Percentiles rank a stretch among this genome's conserved stretches.
Conservation (phyloP, 2,888 invertebrate species). For the Drosophila nigricruria region DNA sequence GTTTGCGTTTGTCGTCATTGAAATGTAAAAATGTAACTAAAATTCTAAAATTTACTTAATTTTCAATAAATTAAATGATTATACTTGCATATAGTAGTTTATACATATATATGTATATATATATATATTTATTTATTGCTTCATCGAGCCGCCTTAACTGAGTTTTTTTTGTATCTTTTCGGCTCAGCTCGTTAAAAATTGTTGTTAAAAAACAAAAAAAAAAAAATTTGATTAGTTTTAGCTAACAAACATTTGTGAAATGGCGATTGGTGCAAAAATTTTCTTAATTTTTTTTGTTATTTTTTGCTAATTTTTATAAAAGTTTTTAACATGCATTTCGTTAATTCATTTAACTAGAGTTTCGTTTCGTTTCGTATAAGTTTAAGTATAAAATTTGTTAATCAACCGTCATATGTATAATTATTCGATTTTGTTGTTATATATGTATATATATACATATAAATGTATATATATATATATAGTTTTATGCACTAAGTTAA, state of each 20-base stretch:
- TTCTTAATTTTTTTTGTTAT: conserved; percentile 11
- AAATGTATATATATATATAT: background rate
- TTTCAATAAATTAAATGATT: background rate
- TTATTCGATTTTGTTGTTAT: conserved; percentile 41
- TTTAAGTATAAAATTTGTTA: conserved; percentile 60
- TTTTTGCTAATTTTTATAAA: conserved; percentile 53
- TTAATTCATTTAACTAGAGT: conserved; percentile 56
- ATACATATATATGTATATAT: conserved; percentile 2
- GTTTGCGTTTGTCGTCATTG: conserved; percentile 84
- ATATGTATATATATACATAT: background rate
- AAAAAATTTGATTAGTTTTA: conserved; percentile 50
- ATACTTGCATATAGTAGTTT: background rate
- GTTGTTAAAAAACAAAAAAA: conserved; percentile 31
- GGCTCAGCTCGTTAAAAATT: conserved; percentile 52
- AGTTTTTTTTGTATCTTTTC: conserved; percentile 34
- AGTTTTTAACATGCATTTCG: conserved; percentile 58
- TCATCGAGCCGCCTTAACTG: conserved; percentile 53
- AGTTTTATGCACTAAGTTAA: conserved; percentile 49
- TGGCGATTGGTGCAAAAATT: conserved; percentile 60
- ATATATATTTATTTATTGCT: conserved; percentile 54
- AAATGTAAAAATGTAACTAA: background rate
- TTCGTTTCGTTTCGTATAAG: conserved; percentile 27
- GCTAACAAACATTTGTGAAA: conserved; percentile 53
- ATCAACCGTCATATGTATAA: conserved; percentile 53
- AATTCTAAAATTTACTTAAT: background rate